Evolutionary conservation across 2,888 invertebrate species (phyloP).

Genomic region (Tridacna gigas): DNA sequence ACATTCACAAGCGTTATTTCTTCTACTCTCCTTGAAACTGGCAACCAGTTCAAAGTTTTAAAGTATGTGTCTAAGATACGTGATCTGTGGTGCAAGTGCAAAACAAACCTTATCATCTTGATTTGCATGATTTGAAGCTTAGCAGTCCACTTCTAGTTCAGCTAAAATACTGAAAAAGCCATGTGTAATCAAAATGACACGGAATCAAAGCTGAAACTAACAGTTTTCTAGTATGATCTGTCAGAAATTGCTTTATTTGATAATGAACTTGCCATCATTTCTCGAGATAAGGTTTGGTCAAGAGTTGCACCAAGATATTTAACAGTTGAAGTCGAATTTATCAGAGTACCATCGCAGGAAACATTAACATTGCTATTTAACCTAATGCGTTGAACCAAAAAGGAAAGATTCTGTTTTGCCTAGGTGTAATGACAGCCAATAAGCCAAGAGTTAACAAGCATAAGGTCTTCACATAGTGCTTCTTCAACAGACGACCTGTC

Average conservation of each 20-base stretch:
- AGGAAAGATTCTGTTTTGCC: too few species aligned
- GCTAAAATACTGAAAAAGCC: too few species aligned
- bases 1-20: conserved; percentile 5
- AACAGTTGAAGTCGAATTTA: not conserved
- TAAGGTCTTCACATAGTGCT: too few species aligned
- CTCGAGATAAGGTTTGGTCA: not conserved
- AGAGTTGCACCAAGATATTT: conserved; percentile 1
- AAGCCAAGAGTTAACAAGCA: too few species aligned
- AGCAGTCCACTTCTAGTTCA: not conserved
- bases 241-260: not conserved
- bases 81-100: not conserved
- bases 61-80: not conserved
- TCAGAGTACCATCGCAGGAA: too few species aligned
- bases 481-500: too few species aligned
- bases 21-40: conserved; percentile 11
- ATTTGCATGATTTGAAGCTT: conserved; percentile 35
- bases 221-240: conserved; percentile 10
- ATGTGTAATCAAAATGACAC: conserved; percentile 44
- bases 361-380: too few species aligned
- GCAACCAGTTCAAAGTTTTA: conserved; percentile 16
- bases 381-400: too few species aligned
- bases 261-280: not conserved
- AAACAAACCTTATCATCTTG: conserved; percentile 36
- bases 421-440: too few species aligned
- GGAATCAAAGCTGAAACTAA: conserved; percentile 23